phyloP scores from a whole-genome alignment of 2,888 invertebrate species.

The Bhutanitis thaidina region DNA sequence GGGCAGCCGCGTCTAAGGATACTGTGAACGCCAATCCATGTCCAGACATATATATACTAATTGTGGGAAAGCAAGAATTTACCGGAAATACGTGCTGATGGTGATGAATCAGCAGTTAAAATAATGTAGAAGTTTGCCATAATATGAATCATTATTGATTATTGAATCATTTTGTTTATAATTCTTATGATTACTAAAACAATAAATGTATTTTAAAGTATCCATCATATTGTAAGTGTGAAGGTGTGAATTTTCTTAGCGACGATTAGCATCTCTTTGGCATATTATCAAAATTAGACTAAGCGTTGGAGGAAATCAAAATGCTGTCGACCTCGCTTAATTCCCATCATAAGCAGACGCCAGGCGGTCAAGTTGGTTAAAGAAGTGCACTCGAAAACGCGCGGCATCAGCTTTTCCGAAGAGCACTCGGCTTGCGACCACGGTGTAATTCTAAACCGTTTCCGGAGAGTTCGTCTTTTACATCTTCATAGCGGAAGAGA shows the following conservation, averaged over 20 bases:
- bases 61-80: too few relatives aligned
- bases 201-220: too few relatives aligned
- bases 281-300: conserved; percentile 20
- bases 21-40: too few relatives aligned
- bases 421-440: conserved; percentile 47
- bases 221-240: too few relatives aligned
- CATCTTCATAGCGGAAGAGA: conserved; percentile 48
- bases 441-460: conserved; percentile 43
- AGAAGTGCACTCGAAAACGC: conserved; percentile 48
- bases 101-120: too few relatives aligned
- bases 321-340: conserved; percentile 55
- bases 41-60: too few relatives aligned
- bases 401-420: conserved; percentile 58
- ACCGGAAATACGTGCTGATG: too few relatives aligned
- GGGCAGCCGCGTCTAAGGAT: too few relatives aligned
- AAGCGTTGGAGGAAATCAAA: conserved; percentile 27
- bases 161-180: too few relatives aligned
- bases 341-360: conserved; percentile 43
- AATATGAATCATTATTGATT: too few relatives aligned
- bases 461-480: conserved; percentile 55
- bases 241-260: background rate
- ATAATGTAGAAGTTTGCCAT: too few relatives aligned
- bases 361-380: conserved; percentile 68
- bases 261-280: conserved; percentile 13
- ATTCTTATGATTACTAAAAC: too few relatives aligned